Evolutionary conservation across 2,888 invertebrate genomes (phyloP), one percentile per base, ranked within the genome.

Genomic region (Phymatocera aterrima): DNA sequence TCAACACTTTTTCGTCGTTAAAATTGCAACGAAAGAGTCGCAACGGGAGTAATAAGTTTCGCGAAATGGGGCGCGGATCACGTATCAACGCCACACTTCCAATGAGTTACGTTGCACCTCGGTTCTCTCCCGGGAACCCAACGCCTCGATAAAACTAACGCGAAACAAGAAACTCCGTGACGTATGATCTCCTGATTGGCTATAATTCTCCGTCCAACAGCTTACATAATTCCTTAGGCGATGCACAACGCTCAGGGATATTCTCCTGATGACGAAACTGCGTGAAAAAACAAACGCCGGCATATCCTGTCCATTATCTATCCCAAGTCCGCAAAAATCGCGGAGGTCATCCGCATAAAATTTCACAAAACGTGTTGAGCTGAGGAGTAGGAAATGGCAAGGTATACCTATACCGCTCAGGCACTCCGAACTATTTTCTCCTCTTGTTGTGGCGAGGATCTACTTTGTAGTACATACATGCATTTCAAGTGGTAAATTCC

Each of bases 31-130:
- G 21, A 24, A 48, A 43, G 51, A 72, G 51, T 72, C 72, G 51
- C 72, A 34, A 18, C 51, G 72, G 72, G 72, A 72, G 72, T 72
- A 72, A 72, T 72, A 72, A 48, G 72, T 72, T 72, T 10, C 51
- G n/a, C 72, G 72, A 72, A 72, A 72, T 72, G 51, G 72, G 28
- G 72, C 48, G 72, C 48, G 51, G 72, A 72, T 72, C 51, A 51
- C 72, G 72, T 72, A 72, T 72, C 72, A 72, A 51, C 72, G 51
- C 72, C 72, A 51, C 72, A 18, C 72, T 72, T 72, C 72, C 48
- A 48, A 31, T 72, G 48, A 72, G 72, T 72, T 72, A 72, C 51
- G 51, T 12, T 31, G 51, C 51, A 18, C 51, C 51, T 51, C 34
- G n/a, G 18, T 12, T 48, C 70, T 48, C 70, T 51, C 72, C 8